Percentiles rank a stretch among this genome's conserved stretches.
phyloP scores from a whole-genome alignment of 2,888 invertebrate species.

The Phortica magna region DNA sequence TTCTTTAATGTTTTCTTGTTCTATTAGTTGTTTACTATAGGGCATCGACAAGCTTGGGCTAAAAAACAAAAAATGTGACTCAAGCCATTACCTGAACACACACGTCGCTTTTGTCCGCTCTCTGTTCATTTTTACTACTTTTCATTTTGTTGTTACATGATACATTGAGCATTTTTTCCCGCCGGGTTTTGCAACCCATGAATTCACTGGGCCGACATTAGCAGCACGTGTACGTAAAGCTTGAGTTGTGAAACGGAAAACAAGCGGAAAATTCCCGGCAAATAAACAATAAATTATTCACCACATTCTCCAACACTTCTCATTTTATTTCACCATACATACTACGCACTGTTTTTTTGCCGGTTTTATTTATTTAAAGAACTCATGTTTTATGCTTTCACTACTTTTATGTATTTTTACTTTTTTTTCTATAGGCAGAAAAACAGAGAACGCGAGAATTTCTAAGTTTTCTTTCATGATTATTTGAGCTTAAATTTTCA shows the following conservation, averaged over 20 bases:
- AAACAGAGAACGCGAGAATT: conserved; percentile 63
- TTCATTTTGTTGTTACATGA: background rate
- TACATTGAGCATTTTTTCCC: background rate
- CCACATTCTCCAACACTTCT: background rate
- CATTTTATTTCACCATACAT: conserved; percentile 7
- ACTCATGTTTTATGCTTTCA: conserved; percentile 38
- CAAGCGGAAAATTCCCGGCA: background rate
- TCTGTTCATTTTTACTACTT: background rate
- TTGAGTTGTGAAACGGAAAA: background rate
- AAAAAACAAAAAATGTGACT: too few species aligned
- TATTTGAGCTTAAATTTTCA: conserved; percentile 58
- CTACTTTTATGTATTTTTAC: conserved; percentile 42
- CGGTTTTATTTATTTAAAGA: background rate
- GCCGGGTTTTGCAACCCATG: background rate
- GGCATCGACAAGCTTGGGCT: too few species aligned
- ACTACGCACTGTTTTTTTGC: conserved; percentile 41
- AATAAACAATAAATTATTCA: conserved; percentile 24
- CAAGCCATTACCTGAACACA: too few species aligned
- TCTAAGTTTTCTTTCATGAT: conserved; percentile 71
- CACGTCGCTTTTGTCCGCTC: background rate
- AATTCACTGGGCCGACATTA: background rate
- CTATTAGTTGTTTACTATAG: too few species aligned
- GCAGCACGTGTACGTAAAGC: conserved; percentile 1
- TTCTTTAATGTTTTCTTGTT: too few species aligned
- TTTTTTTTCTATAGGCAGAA: conserved; percentile 38